Percentiles rank a stretch among this genome's conserved stretches.
These are phyloP conservation scores for Melanotaenia nigrans DNA, from an alignment of 2,797 vertebrate genomes.

Conservation along the genomic window DNA sequence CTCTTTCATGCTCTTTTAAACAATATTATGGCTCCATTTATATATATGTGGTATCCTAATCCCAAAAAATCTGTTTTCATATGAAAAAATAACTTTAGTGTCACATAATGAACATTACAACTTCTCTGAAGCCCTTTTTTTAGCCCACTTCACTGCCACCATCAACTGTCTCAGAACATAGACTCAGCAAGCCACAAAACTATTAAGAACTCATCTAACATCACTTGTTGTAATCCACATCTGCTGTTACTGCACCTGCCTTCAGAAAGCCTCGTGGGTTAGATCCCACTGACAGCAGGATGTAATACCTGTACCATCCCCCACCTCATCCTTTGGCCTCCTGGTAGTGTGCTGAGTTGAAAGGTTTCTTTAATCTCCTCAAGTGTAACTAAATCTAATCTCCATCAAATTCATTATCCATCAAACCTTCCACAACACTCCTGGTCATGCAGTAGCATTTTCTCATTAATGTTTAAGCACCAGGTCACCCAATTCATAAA, in stretches of 20 bases:
- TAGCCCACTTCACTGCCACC: neutral
- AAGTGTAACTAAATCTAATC: slow-evolving; percentile 57
- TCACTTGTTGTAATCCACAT: neutral
- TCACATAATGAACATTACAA: too few relatives aligned
- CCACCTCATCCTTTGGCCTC: slow-evolving; percentile 40
- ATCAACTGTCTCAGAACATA: neutral
- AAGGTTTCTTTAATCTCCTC: slow-evolving; percentile 63
- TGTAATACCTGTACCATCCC: slow-evolving; percentile 25
- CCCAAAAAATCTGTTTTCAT: too few relatives aligned
- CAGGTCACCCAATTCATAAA: neutral
- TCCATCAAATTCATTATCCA: slow-evolving; percentile 40
- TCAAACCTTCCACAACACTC: slow-evolving; percentile 53
- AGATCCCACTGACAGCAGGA: slow-evolving; percentile 12
- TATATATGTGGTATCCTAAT: too few relatives aligned
- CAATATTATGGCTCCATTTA: too few relatives aligned
- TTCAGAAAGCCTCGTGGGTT: neutral
- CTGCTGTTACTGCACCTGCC: slow-evolving; percentile 4
- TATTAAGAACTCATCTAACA: neutral
- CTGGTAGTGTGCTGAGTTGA: slow-evolving; percentile 51
- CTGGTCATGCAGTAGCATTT: slow-evolving; percentile 5
- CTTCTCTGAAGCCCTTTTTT: too few relatives aligned
- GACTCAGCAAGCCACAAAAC: neutral
- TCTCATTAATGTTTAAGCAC: slow-evolving; percentile 1
- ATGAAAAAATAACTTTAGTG: too few relatives aligned
- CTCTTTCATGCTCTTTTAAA: too few relatives aligned